Evolutionary conservation across 2,797 vertebrate species (phyloP).

Genomic region (Coregonus suidteri): DNA sequence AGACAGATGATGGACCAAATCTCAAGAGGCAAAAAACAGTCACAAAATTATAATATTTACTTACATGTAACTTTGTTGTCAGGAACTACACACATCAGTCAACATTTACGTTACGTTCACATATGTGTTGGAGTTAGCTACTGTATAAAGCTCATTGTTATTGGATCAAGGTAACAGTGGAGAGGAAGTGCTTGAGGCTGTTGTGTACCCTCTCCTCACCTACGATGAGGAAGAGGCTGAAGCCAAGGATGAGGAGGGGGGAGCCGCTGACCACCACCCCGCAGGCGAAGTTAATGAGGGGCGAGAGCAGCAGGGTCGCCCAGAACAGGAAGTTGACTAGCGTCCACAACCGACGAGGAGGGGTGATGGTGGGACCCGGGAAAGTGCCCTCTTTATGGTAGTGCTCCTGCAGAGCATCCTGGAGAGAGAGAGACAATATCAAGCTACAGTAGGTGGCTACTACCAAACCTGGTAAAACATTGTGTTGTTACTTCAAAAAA

Average conservation of each 20-base stretch:
- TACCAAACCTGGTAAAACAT: background rate
- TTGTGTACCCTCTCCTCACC: slow-evolving; percentile 73
- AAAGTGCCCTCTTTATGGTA: slow-evolving; percentile 89
- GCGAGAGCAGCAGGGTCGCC: slow-evolving; percentile 93
- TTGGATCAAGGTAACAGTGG: background rate
- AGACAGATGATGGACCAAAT: background rate
- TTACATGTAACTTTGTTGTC: background rate
- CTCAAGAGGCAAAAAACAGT: background rate
- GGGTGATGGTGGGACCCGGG: slow-evolving; percentile 85
- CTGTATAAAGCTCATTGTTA: background rate
- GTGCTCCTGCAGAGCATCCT: slow-evolving; percentile 93
- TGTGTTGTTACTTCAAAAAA: background rate
- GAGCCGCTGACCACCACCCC: slow-evolving; percentile 95
- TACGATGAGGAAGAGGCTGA: slow-evolving; percentile 90
- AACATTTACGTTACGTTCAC: background rate
- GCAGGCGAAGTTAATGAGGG: slow-evolving; percentile 91
- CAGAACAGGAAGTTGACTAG: slow-evolving; percentile 95
- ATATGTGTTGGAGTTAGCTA: background rate
- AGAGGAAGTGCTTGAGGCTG: too few relatives aligned
- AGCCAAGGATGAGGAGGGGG: slow-evolving; percentile 91
- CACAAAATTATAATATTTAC: too few relatives aligned
- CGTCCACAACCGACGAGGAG: slow-evolving; percentile 87
- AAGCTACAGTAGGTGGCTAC: background rate
- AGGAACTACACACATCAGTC: background rate
- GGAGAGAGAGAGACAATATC: slow-evolving; percentile 13